Evolutionary conservation across 2,888 invertebrate genomes (phyloP).

Genomic region (Volucella inflata): DNA sequence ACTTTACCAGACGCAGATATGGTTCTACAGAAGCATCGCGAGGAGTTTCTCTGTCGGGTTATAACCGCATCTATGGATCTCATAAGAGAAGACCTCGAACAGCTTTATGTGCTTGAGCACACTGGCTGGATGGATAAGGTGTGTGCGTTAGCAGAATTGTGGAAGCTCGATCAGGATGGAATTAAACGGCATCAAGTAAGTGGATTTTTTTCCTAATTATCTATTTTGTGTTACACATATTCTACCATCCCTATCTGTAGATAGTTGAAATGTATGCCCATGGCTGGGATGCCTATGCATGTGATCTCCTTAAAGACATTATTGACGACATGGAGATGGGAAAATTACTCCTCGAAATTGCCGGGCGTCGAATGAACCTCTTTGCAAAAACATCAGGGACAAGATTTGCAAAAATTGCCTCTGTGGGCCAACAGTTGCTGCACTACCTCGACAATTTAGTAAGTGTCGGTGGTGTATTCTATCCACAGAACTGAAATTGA

Average conservation of each 20-base stretch:
- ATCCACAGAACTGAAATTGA: slow-evolving; percentile 77
- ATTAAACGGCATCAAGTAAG: slow-evolving; percentile 91
- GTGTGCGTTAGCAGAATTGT: slow-evolving; percentile 88
- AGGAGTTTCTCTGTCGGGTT: slow-evolving; percentile 89
- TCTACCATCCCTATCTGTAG: slow-evolving; percentile 78
- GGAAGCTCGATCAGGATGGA: slow-evolving; percentile 90
- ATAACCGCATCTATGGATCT: slow-evolving; percentile 90
- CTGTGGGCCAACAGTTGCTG: slow-evolving; percentile 90
- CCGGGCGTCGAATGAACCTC: slow-evolving; percentile 91
- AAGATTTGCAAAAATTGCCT: slow-evolving; percentile 88
- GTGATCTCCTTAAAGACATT: slow-evolving; percentile 87
- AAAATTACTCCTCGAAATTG: slow-evolving; percentile 89
- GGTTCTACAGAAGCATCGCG: slow-evolving; percentile 87
- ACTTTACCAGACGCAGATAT: slow-evolving; percentile 88
- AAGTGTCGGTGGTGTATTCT: slow-evolving; percentile 79
- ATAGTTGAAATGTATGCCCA: slow-evolving; percentile 86
- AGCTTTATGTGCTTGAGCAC: slow-evolving; percentile 84
- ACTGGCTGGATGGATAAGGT: slow-evolving; percentile 90
- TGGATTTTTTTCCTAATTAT: no score
- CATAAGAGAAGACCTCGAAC: slow-evolving; percentile 86
- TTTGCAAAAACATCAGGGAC: slow-evolving; percentile 86
- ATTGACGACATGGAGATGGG: slow-evolving; percentile 89
- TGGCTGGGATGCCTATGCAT: slow-evolving; percentile 87
- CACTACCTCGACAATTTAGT: slow-evolving; percentile 90
- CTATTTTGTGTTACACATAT: not conserved